Evolutionary conservation across 1,140 invertebrate genomes (phyloP).

Genomic region (Mactra quadrangularis): DNA sequence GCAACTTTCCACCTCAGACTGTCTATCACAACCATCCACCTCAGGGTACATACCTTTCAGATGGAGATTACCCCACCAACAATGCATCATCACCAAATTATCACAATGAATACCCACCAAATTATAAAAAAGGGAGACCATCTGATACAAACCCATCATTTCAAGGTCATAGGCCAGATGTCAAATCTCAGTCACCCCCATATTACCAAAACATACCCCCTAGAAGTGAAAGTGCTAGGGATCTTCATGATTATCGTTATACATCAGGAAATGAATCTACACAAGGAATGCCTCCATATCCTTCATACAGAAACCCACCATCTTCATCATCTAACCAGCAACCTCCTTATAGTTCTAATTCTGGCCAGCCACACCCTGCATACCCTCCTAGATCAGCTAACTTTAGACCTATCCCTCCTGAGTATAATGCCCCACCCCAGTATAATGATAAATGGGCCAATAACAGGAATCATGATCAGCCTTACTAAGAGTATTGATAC

Average conservation of each 20-base stretch:
- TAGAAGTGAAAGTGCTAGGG: constrained; percentile 15
- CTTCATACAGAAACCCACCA: neutral
- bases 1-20: neutral
- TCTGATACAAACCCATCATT: neutral
- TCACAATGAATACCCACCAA: neutral
- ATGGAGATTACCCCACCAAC: constrained; percentile 19
- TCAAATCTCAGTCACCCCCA: constrained; percentile 6
- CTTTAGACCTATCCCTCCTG: constrained; percentile 5
- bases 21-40: constrained; percentile 9
- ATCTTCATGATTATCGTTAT: neutral
- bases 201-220: constrained; percentile 36
- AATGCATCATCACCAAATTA: constrained; percentile 6
- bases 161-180: neutral
- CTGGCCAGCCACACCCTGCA: neutral
- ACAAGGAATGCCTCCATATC: neutral
- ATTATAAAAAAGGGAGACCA: constrained; percentile 10
- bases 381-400: neutral
- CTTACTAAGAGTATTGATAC: neutral
- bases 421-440: constrained; percentile 41
- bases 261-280: constrained; percentile 1
- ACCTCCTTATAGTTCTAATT: neutral
- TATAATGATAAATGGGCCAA: constrained; percentile 24
- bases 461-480: constrained; percentile 28
- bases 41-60: constrained; percentile 19
- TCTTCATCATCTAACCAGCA: neutral